Conservation (phyloP, 2,797 vertebrate genomes). For the Pseudochirops cupreus region DNA sequence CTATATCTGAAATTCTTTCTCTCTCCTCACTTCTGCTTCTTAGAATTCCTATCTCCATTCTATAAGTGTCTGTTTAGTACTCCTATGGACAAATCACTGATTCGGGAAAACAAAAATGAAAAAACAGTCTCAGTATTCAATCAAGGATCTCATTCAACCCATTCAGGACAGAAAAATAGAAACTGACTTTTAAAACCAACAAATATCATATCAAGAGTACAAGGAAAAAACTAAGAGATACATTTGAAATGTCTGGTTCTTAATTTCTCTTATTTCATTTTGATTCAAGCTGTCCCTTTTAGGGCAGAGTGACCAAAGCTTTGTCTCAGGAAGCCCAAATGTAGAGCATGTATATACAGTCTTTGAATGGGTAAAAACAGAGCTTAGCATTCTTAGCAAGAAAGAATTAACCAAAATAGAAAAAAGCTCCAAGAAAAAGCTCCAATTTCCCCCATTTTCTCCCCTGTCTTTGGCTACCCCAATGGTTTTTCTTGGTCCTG, state of each 20-base stretch:
- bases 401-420: neutral
- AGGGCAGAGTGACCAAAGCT: neutral
- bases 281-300: neutral
- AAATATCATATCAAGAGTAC: neutral
- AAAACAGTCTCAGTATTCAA: neutral
- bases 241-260: neutral
- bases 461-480: neutral
- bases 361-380: neutral
- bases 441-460: neutral
- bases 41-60: neutral
- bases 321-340: neutral
- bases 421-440: neutral
- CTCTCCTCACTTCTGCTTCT: neutral
- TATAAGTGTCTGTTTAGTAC: neutral
- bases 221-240: neutral
- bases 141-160: neutral
- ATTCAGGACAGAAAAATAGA: neutral
- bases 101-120: neutral
- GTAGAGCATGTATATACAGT: neutral
- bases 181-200: neutral
- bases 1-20: neutral
- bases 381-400: neutral
- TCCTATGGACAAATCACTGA: neutral
- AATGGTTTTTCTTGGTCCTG: neutral
- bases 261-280: neutral